Base-by-base conservation (phyloP, 2,113 vertebrate species). In the Psittacus erithacus region DNA sequence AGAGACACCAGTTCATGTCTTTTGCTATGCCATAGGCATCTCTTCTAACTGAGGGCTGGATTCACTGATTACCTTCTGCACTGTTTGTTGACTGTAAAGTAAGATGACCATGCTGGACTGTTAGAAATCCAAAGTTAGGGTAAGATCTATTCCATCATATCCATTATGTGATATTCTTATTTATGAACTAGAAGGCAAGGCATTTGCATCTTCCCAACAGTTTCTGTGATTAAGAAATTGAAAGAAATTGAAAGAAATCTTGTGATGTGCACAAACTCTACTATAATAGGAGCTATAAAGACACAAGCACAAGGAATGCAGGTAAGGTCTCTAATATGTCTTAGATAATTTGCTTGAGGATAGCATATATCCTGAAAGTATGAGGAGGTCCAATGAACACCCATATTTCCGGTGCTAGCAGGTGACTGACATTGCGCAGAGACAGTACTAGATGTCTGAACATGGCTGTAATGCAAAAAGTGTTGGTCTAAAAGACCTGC, bases 361-460 rank as follows among this genome's bases (percentile, higher is more conserved):
- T 8, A 53, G 17, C 38, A 20, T 28, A 43, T 20, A 53, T 49
- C 19, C 35, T 71, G 71, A 38, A 87, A 44, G 29, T 57, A 60
- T 24, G 31, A 44, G 8, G 16, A 75, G 6, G 3, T 63, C 10
- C 18, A 62, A 1, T 68, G 52, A 35, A 59, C 28, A 67, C 13
- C 31, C 69, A 18, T 8, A n/a, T 7, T 18, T 71, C 46, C 20
- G 50, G 20, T 13, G 31, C 20, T 74, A 39, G 17, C 4, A 39
- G 23, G 20, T 52, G 33, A 39, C 25, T 38, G 38, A 29, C 0
- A 0, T 8, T 17, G 5, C 41, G 55, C n/a, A 90, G 43, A 83
- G 53, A 53, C 28, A 41, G 9, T n/a, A 16, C 8, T 44, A 50
- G 77, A n/a, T 57, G 13, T 57, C 31, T 57, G 55, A 90, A 46